Base-by-base conservation (phyloP, 2,797 vertebrate genomes). In the Mycteria americana region DNA sequence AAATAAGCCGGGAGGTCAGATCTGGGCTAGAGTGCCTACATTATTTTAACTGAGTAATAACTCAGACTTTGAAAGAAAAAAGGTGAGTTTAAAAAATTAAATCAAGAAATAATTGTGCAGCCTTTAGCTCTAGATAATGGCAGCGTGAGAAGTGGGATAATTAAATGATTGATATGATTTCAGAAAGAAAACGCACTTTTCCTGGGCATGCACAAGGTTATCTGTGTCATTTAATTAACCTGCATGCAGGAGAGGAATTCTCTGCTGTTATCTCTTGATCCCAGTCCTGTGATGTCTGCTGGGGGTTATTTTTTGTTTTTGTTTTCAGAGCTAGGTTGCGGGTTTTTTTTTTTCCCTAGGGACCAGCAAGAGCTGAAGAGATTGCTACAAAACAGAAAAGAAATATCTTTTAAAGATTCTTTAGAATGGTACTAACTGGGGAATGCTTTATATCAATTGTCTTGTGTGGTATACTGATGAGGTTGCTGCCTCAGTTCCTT, bases 221-320 rank as follows among this genome's bases (percentile, higher is more conserved):
- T 97, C 97, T 96, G 90, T 97, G 96, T 97, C 97, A 97, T 97
- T 97, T 97, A 97, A 97, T 97, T 97, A 97, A 97, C 96, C 89
- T 88, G 96, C 60, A 96, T 95, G 92, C 92, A 92, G 91, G 90
- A 96, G 85, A 96, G 93, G 93, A 97, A 96, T 97, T 97, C 96
- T 97, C 83, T 64, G 85, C 91, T 83, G 91, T 96, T 97, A 97
- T 97, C 97, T 95, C 89, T 95, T 95, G 94, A 97, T 97, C 95
- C 96, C 96, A 97, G 95, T 95, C 93, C 92, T 97, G 87, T 94
- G 95, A 97, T 96, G 92, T 96, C 94, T 96, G 73, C 84, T 94
- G 84, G 86, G 93, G 80, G 80, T 95, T 96, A 89, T 89, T 95
- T 97, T 96, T 89, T 91, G 69, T 2, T 95, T 95, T 95, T 95